Percentiles rank a stretch among this genome's conserved stretches.
Evolutionary conservation across 2,113 vertebrate species (phyloP).

Genomic region (Microcebus jonahi): DNA sequence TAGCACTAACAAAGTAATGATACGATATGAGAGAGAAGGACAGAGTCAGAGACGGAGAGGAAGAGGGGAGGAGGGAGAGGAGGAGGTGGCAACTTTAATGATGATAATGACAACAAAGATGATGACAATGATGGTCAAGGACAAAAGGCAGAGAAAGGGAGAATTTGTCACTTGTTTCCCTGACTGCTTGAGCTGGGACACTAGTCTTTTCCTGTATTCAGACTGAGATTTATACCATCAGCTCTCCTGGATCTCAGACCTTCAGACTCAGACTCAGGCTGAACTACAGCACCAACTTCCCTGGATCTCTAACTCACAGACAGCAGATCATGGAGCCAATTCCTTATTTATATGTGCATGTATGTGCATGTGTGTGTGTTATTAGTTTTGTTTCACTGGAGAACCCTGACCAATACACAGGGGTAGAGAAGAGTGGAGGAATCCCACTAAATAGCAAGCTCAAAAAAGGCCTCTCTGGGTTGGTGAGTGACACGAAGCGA

Average conservation of each 20-base stretch:
- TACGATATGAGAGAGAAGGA: not conserved
- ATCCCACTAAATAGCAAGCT: not conserved
- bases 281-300: not conserved
- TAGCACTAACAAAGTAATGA: not conserved
- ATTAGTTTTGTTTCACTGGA: not conserved
- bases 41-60: not conserved
- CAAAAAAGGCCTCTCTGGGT: not conserved
- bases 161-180: not conserved
- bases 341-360: not conserved
- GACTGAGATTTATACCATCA: not conserved
- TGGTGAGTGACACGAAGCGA: conserved; percentile 16
- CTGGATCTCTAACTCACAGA: not conserved
- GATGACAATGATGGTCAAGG: not conserved
- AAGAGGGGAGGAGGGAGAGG: not conserved
- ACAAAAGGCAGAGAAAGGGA: not conserved
- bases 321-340: not conserved
- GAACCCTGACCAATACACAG: not conserved
- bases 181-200: not conserved
- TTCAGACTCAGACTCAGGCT: not conserved
- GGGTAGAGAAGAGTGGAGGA: not conserved
- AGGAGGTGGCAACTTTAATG: not conserved
- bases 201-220: not conserved
- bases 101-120: not conserved
- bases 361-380: not conserved
- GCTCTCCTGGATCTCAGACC: not conserved